Percentiles rank a stretch among this genome's conserved stretches.
These are phyloP conservation scores for western clawed frog (Xenopus tropicalis) DNA, from an alignment of 2,113 vertebrate species.

Conservation along the genomic window UCB_Xtro_10.0 CM004445.2:137825501-137826000, in stretches of 20 bases:
- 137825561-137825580: background rate
- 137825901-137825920: background rate
- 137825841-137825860: background rate
- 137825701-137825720: background rate
- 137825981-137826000: background rate
- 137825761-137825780: background rate
- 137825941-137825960: background rate
- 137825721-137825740: background rate
- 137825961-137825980: background rate
- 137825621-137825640: background rate
- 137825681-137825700: background rate
- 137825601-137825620: background rate
- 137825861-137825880: background rate
- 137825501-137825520: background rate
- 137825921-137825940: background rate
- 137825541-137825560: background rate
- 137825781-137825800: background rate
- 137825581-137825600: background rate
- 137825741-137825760: background rate
- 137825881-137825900: background rate
- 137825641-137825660: background rate
- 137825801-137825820: background rate
- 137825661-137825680: conserved; percentile 1
- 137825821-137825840: background rate
- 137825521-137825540: background rate